Evolutionary conservation across 2,888 invertebrate genomes (phyloP).

Genomic region (Apocheima hispidaria): DNA sequence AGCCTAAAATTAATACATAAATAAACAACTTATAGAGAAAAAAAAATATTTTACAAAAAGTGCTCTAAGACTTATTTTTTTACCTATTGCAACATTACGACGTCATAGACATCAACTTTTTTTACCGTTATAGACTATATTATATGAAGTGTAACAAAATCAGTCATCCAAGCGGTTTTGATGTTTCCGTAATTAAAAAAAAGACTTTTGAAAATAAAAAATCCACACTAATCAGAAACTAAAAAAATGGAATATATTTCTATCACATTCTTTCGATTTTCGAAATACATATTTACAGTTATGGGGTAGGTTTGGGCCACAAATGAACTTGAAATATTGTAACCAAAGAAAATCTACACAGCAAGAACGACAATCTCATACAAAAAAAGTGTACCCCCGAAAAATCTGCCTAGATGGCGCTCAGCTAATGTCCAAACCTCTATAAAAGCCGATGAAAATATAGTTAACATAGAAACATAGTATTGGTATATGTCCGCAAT

Average conservation of each 20-base stretch:
- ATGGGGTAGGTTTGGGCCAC: conserved; percentile 11
- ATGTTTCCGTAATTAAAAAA: conserved; percentile 20
- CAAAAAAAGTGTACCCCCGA: too few relatives aligned
- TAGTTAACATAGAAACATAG: too few relatives aligned
- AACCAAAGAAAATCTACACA: neutral
- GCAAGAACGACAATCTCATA: too few relatives aligned
- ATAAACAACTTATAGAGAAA: conserved; percentile 61
- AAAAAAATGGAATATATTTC: conserved; percentile 80
- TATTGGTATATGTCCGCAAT: too few relatives aligned
- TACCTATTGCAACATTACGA: conserved; percentile 78
- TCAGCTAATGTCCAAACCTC: too few relatives aligned
- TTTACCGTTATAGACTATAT: conserved; percentile 49
- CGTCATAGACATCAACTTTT: conserved; percentile 65
- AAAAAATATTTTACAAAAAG: conserved; percentile 68
- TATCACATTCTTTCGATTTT: conserved; percentile 72
- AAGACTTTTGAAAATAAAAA: conserved; percentile 36
- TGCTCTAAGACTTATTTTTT: conserved; percentile 47
- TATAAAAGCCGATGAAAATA: too few relatives aligned
- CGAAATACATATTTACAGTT: conserved; percentile 38
- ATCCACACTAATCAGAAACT: conserved; percentile 61
- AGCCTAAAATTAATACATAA: conserved; percentile 53
- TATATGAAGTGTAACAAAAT: conserved; percentile 48
- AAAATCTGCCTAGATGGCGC: too few relatives aligned
- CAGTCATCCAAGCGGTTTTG: conserved; percentile 52
- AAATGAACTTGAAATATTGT: neutral